A percentile compares a stretch with the other conserved stretches of the same genome.
Conservation (phyloP, 2,797 vertebrate species). For the Acanthornis magna region DNA sequence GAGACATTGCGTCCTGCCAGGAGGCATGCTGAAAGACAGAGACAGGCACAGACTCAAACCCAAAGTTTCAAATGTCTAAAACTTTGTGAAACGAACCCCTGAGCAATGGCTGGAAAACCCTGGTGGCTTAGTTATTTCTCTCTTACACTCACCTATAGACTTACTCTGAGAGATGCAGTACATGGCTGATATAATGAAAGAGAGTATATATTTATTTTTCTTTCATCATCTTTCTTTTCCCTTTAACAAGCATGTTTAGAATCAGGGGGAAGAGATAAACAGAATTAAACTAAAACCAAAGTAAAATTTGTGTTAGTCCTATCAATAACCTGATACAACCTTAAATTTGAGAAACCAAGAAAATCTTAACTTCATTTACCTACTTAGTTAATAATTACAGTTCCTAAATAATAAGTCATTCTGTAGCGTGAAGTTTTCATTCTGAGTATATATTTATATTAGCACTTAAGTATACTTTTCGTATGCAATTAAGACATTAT, state of each 20-base stretch:
- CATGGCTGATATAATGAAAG: neutral
- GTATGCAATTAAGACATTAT: conserved; percentile 60
- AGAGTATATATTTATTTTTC: neutral
- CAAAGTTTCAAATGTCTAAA: neutral
- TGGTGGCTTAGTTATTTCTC: neutral
- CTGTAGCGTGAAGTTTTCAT: neutral
- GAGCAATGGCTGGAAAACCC: neutral
- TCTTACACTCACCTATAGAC: neutral
- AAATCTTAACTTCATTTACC: neutral
- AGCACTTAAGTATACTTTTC: conserved; percentile 46
- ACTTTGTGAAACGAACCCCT: neutral
- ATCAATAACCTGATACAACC: neutral
- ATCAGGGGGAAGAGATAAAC: neutral
- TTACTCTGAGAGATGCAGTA: neutral
- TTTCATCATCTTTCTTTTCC: neutral
- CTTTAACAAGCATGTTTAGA: neutral
- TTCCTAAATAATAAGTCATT: conserved; percentile 1
- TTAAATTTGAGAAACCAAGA: neutral
- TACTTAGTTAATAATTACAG: conserved; percentile 36
- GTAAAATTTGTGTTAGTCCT: neutral
- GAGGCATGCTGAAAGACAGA: neutral
- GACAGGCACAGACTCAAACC: neutral
- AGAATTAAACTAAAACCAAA: conserved; percentile 1
- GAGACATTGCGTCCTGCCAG: neutral
- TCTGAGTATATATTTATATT: conserved; percentile 49